Conservation (phyloP, 2,888 invertebrate genomes). For the Fissipunctia ypsillon region DNA sequence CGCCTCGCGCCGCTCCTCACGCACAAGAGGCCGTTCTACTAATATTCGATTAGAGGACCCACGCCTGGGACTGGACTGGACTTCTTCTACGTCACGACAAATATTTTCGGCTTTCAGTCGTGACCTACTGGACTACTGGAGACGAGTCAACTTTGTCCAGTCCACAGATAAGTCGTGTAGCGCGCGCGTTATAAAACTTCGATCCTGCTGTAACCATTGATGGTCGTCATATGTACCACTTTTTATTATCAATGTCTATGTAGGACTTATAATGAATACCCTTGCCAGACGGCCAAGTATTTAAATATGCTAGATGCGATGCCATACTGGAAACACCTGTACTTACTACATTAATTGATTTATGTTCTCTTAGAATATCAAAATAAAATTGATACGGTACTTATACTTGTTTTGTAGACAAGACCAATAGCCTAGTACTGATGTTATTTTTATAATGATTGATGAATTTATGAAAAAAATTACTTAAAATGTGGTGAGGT, state of each 20-base stretch:
- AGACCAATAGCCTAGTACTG: conserved; percentile 23
- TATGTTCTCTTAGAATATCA: conserved; percentile 40
- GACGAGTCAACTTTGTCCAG: conserved; percentile 13
- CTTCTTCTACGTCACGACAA: conserved; percentile 4
- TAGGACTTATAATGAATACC: conserved; percentile 18
- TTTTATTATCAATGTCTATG: conserved; percentile 32
- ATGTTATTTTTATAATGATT: conserved; percentile 50
- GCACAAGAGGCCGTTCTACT: conserved; percentile 40
- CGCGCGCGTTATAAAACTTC: conserved; percentile 45
- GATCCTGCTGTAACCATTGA: conserved; percentile 21
- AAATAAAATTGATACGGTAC: conserved; percentile 19
- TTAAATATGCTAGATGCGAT: conserved; percentile 46
- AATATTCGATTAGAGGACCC: conserved; percentile 42
- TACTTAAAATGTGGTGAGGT: conserved; percentile 20
- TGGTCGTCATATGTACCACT: conserved; percentile 24
- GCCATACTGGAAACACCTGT: conserved; percentile 31
- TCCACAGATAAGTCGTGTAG: conserved; percentile 23
- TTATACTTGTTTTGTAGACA: conserved; percentile 31
- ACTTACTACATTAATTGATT: conserved; percentile 49
- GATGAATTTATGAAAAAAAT: conserved; percentile 28
- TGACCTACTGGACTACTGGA: neutral
- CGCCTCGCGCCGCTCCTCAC: conserved; percentile 44
- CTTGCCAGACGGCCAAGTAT: conserved; percentile 47
- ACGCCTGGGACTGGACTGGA: conserved; percentile 9
- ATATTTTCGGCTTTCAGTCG: conserved; percentile 21